Base-by-base conservation (phyloP, 2,888 invertebrate species). In the Temnothorax rugatulus region DNA sequence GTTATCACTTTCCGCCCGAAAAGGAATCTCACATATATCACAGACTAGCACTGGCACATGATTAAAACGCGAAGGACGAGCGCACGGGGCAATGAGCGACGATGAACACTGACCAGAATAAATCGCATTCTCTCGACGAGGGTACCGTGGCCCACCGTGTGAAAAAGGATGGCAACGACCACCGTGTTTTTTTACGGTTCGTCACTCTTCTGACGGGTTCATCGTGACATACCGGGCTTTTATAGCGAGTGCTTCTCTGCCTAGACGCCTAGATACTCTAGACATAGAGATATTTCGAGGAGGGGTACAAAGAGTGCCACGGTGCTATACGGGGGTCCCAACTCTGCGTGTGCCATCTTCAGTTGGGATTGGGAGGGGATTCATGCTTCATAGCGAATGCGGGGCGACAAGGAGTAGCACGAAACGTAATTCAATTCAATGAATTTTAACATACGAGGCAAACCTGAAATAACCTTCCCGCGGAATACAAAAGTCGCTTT, bases 171-270 rank as follows among this genome's bases (percentile, higher is more conserved):
- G 87, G 88, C 90, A 81, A 82, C 47, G 61, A 82, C 87, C 59
- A 87, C 88, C 89, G 90, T 82, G 87, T 75, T 89, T 86, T 91
- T 87, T 89, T 87, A 86, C 87, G 88, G 90, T 86, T 90, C 87
- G 90, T 90, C 89, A 87, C 91, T 91, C 86, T 90, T 94, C 93
- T 94, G 93, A 90, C 92, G 89, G 93, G 91, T 92, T 91, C 79
- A 68, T 82, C 74, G 87, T 89, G 86, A 89, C 84, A 88, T 84
- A 87, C 86, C 86, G 59, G 83, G 91, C 94, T 94, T 94, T 92
- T 94, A 94, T 94, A 93, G 93, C 86, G 83, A 87, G 73, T 83
- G 86, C 82, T 89, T 85, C 87, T 84, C 90, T 87, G 85, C 83
- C 84, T 91, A 91, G 83, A 79, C 83, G 73, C 4, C 81, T 87